Evolutionary conservation across 2,113 vertebrate genomes (phyloP).

Genomic region (Rhinolophus ferrumequinum): DNA sequence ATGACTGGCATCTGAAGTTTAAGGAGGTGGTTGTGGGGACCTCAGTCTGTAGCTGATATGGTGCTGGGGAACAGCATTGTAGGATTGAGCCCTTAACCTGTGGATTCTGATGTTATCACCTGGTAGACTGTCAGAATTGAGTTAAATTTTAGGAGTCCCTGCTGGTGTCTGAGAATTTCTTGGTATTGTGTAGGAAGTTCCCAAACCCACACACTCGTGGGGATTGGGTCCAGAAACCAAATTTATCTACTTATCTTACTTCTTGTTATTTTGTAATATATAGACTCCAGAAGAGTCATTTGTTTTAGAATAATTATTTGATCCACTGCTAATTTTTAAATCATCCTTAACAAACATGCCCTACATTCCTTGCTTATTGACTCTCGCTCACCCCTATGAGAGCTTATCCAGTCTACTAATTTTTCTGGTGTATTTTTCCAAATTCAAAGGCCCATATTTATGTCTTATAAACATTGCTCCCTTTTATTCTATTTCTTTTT

Average conservation of each 20-base stretch:
- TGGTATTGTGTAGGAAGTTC: neutral
- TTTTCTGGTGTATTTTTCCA: neutral
- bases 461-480: neutral
- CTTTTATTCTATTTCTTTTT: constrained; percentile 20
- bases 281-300: neutral
- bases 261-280: neutral
- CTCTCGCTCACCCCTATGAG: neutral
- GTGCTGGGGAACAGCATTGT: neutral
- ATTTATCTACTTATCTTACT: neutral
- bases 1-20: neutral
- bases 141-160: neutral
- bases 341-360: neutral
- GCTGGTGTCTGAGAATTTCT: neutral
- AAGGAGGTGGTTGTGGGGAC: neutral
- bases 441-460: neutral
- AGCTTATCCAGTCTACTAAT: neutral
- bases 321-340: neutral
- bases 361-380: neutral
- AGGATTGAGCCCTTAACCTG: neutral
- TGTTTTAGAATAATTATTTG: neutral
- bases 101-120: neutral
- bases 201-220: neutral
- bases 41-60: neutral
- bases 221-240: neutral
- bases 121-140: neutral